A percentile compares a stretch with the other conserved stretches of the same genome.
phyloP scores from a whole-genome alignment of 1,140 invertebrate species.

The Elymnias hypermnestra region DNA sequence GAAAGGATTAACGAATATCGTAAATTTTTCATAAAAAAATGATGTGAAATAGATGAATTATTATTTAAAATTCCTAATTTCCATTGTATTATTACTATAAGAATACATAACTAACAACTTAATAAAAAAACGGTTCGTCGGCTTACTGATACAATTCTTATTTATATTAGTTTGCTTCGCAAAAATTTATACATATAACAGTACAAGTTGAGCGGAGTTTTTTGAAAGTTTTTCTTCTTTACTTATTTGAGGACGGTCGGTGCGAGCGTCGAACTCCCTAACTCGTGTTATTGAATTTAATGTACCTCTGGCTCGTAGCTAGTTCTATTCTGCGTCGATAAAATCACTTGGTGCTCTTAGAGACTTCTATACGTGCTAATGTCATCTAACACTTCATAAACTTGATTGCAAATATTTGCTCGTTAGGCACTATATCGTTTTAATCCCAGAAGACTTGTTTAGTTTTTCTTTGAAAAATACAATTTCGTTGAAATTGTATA shows the following conservation, averaged over 20 bases:
- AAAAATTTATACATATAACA: conserved; percentile 58
- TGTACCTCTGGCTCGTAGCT: conserved; percentile 54
- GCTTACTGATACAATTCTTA: conserved; percentile 32
- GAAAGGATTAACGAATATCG: too few relatives aligned
- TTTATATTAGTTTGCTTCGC: conserved; percentile 52
- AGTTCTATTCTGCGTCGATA: conserved; percentile 57
- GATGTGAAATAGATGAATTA: too few relatives aligned
- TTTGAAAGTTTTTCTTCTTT: conserved; percentile 67
- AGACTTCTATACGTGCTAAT: conserved; percentile 18
- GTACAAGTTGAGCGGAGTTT: conserved; percentile 65
- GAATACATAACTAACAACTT: neutral
- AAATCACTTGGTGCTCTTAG: conserved; percentile 54
- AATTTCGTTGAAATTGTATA: too few relatives aligned
- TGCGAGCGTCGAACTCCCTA: conserved; percentile 70
- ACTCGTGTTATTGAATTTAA: conserved; percentile 75
- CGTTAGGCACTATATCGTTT: too few relatives aligned
- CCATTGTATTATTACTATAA: too few relatives aligned
- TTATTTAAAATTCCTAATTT: too few relatives aligned
- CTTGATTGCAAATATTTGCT: neutral
- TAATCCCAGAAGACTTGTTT: too few relatives aligned
- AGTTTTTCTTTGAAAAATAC: too few relatives aligned
- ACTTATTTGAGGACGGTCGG: conserved; percentile 72
- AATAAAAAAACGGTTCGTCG: conserved; percentile 24
- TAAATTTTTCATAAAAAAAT: too few relatives aligned
- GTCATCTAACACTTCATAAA: conserved; percentile 2